Percentiles rank a stretch among this genome's conserved stretches.
phyloP scores from a whole-genome alignment of 2,113 vertebrate genomes.

The Lates calcarifer region DNA sequence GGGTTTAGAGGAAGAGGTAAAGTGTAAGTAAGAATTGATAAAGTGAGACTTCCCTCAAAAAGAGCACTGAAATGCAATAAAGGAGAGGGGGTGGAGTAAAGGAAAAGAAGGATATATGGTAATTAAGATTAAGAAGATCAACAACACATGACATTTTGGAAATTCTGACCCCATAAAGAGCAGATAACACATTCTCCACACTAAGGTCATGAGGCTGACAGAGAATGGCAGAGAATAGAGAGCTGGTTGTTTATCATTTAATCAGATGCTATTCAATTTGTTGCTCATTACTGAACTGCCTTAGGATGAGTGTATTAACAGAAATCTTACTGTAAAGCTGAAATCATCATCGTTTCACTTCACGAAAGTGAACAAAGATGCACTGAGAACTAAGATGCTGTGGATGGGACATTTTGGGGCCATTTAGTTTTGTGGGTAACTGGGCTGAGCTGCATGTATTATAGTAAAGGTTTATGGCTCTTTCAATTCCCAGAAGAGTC shows the following conservation, averaged over 20 bases:
- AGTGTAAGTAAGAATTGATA: neutral
- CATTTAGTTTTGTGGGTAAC: neutral
- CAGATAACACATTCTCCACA: constrained; percentile 44
- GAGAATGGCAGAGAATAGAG: constrained; percentile 42
- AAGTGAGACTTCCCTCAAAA: neutral
- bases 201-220: constrained; percentile 39
- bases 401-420: neutral
- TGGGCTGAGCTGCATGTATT: neutral
- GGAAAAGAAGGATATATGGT: neutral
- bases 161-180: constrained; percentile 1
- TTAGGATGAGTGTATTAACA: neutral
- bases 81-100: neutral
- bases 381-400: neutral
- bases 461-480: neutral
- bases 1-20: neutral
- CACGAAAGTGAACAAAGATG: constrained; percentile 12
- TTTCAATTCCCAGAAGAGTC: too few relatives aligned
- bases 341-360: neutral
- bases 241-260: constrained; percentile 27
- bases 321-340: neutral
- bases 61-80: neutral
- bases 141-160: constrained; percentile 45
- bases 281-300: constrained; percentile 12
- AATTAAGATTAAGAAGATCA: neutral
- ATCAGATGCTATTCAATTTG: neutral